Base-by-base conservation (phyloP, 2,113 vertebrate species). In the Pachycephala philippinensis region DNA sequence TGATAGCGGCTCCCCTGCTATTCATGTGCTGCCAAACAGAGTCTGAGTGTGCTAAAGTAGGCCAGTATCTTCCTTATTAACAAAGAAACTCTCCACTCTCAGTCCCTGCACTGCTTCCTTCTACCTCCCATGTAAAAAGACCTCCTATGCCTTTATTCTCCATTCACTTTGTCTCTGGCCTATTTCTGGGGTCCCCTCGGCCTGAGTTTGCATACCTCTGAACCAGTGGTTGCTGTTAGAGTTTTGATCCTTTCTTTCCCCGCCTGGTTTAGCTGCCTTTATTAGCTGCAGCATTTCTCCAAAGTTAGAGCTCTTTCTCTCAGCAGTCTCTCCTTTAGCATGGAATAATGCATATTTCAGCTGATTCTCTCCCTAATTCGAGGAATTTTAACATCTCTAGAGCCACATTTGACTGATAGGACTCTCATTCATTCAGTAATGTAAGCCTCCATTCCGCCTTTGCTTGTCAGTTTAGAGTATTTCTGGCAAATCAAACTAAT, bases 131-230 rank as follows among this genome's bases (percentile, higher is more conserved):
- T n/a, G 44, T 37, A 84, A 74, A 93, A 93, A 75, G 56, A 37
- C 19, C 19, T 81, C 56, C 0, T 6, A 40, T 47, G 64, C 68
- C 78, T 95, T 92, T 92, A 59, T 95, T 86, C 69, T 92, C 47
- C 50, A 16, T 37, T 70, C 60, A 47, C 39, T 93, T 84, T 61
- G 59, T 65, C 42, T 92, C 92, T 94, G 68, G 44, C 84, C 95
- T 95, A 78, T 80, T 96, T 97, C 86, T 81, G 54, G 68, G 60
- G 72, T 96, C 80, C 89, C 92, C 71, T 84, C 3, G 1, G 94
- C 76, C 83, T 1, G 1, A 50, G 83, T 92, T 89, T 90, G 89
- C 94, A 92, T 89, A 90, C 27, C 74, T 85, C 74, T 87, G 66
- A 90, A 93, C 59, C 56, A 70, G 83, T 11, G 33, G 71, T 3